Percentiles rank a stretch among this genome's conserved stretches.
Conservation (phyloP, 2,888 invertebrate species). For the Amblyjoppa fuscipennis region DNA sequence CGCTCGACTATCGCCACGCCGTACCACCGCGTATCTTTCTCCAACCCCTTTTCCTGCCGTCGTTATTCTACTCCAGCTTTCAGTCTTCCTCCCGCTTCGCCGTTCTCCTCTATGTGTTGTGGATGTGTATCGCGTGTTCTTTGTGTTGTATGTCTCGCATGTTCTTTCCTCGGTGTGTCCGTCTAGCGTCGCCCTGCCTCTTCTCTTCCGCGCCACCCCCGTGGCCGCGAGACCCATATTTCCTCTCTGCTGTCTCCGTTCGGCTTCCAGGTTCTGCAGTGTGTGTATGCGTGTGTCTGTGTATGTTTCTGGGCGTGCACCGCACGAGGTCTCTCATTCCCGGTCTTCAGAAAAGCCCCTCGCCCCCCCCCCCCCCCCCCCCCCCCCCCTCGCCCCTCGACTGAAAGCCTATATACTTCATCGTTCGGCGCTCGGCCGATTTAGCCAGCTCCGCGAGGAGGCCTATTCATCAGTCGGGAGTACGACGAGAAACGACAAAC, state of each 20-base stretch:
- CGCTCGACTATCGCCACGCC: slow-evolving; percentile 67
- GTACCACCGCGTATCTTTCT: slow-evolving; percentile 61
- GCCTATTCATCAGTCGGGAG: slow-evolving; percentile 57
- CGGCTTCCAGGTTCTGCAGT: slow-evolving; percentile 48
- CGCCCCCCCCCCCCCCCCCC: slow-evolving; percentile 1
- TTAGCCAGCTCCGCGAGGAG: slow-evolving; percentile 46
- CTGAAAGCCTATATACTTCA: slow-evolving; percentile 36
- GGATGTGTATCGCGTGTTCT: slow-evolving; percentile 61
- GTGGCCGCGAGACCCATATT: slow-evolving; percentile 82
- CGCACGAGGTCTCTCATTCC: slow-evolving; percentile 1
- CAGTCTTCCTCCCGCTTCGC: slow-evolving; percentile 39
- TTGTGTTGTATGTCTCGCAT: slow-evolving; percentile 53
- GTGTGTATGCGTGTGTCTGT: background rate
- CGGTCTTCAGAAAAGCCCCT: slow-evolving; percentile 37
- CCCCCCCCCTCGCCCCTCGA: background rate
- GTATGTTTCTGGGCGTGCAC: background rate
- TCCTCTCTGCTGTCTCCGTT: slow-evolving; percentile 77
- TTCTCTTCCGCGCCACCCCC: slow-evolving; percentile 65
- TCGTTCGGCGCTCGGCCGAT: slow-evolving; percentile 34
- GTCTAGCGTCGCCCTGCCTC: slow-evolving; percentile 59
- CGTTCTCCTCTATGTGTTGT: background rate
- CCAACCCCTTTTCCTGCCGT: slow-evolving; percentile 68
- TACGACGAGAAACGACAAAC: slow-evolving; percentile 39
- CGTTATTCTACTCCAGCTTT: slow-evolving; percentile 69
- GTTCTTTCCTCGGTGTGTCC: slow-evolving; percentile 55